Percentiles rank a stretch among this genome's conserved stretches.
Evolutionary conservation across 2,797 vertebrate species (phyloP).

Genomic region (Alca torda): DNA sequence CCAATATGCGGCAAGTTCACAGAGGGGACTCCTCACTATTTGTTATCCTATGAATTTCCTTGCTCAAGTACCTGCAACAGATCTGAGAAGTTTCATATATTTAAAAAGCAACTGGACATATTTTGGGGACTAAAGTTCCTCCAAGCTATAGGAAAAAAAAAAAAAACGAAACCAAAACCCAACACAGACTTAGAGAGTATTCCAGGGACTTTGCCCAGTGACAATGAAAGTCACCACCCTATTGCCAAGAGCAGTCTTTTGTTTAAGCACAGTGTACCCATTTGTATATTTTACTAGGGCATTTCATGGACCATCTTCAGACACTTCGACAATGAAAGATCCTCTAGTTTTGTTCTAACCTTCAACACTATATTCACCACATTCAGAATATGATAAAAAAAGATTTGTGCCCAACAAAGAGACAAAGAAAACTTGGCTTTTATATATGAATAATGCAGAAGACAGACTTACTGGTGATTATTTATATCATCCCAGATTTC

Average conservation of each 20-base stretch:
- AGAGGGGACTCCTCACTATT: neutral
- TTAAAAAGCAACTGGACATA: neutral
- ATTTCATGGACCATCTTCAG: neutral
- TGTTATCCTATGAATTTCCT: neutral
- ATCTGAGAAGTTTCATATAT: neutral
- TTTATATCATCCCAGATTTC: conserved; percentile 29
- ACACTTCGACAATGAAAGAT: neutral
- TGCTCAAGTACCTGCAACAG: neutral
- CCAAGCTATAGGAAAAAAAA: neutral
- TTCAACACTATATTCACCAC: neutral
- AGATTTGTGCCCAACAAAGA: neutral
- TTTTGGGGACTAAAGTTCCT: neutral
- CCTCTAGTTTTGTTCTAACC: neutral
- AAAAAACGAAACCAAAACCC: neutral
- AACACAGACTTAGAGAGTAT: neutral
- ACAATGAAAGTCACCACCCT: neutral
- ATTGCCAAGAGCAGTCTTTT: neutral
- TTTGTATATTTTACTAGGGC: neutral
- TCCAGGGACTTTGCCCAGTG: neutral
- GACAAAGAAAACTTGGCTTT: conserved; percentile 3
- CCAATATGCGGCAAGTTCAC: neutral
- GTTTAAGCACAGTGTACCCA: neutral
- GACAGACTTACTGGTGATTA: neutral
- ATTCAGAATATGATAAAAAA: neutral
- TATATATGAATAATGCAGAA: conserved; percentile 15